Percentiles rank a stretch among this genome's conserved stretches.
These are phyloP conservation scores for Masticophis lateralis DNA, from an alignment of 2,797 vertebrate genomes.

Conservation along the genomic window DNA sequence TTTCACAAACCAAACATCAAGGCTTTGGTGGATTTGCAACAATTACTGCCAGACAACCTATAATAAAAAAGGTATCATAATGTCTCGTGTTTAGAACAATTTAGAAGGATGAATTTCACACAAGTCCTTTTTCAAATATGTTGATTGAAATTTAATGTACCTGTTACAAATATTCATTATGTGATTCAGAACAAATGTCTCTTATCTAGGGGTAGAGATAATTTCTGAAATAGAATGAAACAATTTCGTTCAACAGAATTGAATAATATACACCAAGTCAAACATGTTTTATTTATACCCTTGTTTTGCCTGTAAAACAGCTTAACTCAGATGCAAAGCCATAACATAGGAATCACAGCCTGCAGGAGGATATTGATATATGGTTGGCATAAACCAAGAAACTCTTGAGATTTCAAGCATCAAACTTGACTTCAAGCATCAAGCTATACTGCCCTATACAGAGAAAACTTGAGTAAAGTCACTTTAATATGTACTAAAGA, in stretches of 20 bases:
- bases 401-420: neutral
- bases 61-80: neutral
- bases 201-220: neutral
- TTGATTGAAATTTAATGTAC: neutral
- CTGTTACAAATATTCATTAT: slow-evolving; percentile 6
- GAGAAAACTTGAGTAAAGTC: neutral
- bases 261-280: neutral
- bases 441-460: neutral
- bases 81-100: accelerated
- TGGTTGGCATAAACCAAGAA: neutral
- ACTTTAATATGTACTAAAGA: neutral
- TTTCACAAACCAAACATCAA: slow-evolving; percentile 16
- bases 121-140: neutral
- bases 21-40: neutral
- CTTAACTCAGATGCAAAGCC: neutral
- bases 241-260: neutral
- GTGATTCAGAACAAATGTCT: neutral
- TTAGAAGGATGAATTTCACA: neutral
- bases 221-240: neutral
- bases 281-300: neutral
- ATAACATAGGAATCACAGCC: neutral
- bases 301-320: neutral
- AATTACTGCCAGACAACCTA: slow-evolving; percentile 37
- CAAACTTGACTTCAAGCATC: neutral
- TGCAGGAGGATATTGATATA: neutral